A percentile compares a stretch with the other conserved stretches of the same genome.
These are phyloP conservation scores for Phalacrocorax pelagicus DNA, from an alignment of 2,113 vertebrate species.

Conservation along the genomic window DNA sequence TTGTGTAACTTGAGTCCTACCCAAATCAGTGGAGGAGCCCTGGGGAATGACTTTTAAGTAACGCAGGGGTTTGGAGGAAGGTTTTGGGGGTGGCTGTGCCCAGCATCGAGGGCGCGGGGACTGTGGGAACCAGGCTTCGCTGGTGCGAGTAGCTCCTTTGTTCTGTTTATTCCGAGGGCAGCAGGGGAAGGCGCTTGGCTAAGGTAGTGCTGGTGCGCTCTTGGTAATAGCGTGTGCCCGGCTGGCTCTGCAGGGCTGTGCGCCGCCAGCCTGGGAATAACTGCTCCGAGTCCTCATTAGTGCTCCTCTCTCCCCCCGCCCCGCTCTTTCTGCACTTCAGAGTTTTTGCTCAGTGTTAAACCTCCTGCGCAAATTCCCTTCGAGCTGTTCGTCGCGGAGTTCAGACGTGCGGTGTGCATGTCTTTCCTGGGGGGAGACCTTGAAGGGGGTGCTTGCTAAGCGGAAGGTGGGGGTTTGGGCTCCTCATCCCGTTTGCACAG, in stretches of 20 bases:
- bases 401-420: rapidly evolving
- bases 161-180: conserved; percentile 55
- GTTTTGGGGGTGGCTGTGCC: background rate
- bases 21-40: background rate
- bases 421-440: background rate
- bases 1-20: background rate
- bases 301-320: background rate
- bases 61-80: background rate
- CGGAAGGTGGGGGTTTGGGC: background rate
- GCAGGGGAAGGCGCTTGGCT: conserved; percentile 47
- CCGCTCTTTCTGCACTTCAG: background rate
- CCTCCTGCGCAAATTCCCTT: background rate
- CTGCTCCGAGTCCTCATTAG: conserved; percentile 56
- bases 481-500: background rate
- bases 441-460: background rate
- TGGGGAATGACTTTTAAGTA: background rate
- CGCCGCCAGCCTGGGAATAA: conserved; percentile 76
- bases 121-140: background rate
- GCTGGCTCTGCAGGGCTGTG: conserved; percentile 38
- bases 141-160: background rate
- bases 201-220: conserved; percentile 42
- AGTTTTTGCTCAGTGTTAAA: background rate
- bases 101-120: background rate
- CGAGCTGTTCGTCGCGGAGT: background rate
- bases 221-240: conserved; percentile 75